Percentiles rank a stretch among this genome's conserved stretches.
Evolutionary conservation across 2,888 invertebrate species (phyloP).

Genomic region (Emmelina monodactyla): DNA sequence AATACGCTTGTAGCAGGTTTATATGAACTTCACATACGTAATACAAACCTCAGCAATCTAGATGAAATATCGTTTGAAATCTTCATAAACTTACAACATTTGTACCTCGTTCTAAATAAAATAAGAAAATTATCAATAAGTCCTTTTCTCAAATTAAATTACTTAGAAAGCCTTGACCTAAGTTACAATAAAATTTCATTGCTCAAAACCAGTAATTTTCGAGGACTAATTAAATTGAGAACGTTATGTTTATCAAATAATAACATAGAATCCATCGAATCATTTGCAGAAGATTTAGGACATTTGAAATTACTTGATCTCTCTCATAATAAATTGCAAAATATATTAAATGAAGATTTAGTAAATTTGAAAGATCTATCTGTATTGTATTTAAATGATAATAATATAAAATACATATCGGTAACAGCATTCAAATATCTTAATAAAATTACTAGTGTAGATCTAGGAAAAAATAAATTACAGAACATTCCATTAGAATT

Average conservation of each 20-base stretch:
- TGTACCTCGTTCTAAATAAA: slow-evolving; percentile 78
- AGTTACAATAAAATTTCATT: slow-evolving; percentile 83
- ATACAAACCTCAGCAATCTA: slow-evolving; percentile 46
- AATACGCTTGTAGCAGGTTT: slow-evolving; percentile 43
- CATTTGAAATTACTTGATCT: slow-evolving; percentile 82
- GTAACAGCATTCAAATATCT: slow-evolving; percentile 80
- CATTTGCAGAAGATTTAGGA: slow-evolving; percentile 79
- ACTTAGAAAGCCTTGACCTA: slow-evolving; percentile 81
- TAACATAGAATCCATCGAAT: slow-evolving; percentile 80
- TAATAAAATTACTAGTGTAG: slow-evolving; percentile 78
- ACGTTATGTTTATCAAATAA: slow-evolving; percentile 87
- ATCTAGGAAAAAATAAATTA: slow-evolving; percentile 83
- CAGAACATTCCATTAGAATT: slow-evolving; percentile 81
- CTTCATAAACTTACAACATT: slow-evolving; percentile 77
- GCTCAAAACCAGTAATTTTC: slow-evolving; percentile 83
- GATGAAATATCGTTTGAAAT: slow-evolving; percentile 79
- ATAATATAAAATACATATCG: slow-evolving; percentile 82
- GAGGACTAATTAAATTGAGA: slow-evolving; percentile 77
- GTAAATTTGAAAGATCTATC: slow-evolving; percentile 78
- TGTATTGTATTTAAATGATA: slow-evolving; percentile 81
- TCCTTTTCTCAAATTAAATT: slow-evolving; percentile 78
- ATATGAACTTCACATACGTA: slow-evolving; percentile 51
- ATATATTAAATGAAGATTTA: slow-evolving; percentile 79
- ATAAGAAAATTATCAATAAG: slow-evolving; percentile 83
- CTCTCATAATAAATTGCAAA: slow-evolving; percentile 83